phyloP scores from a whole-genome alignment of 2,113 vertebrate genomes.

The Gallinago media region DNA sequence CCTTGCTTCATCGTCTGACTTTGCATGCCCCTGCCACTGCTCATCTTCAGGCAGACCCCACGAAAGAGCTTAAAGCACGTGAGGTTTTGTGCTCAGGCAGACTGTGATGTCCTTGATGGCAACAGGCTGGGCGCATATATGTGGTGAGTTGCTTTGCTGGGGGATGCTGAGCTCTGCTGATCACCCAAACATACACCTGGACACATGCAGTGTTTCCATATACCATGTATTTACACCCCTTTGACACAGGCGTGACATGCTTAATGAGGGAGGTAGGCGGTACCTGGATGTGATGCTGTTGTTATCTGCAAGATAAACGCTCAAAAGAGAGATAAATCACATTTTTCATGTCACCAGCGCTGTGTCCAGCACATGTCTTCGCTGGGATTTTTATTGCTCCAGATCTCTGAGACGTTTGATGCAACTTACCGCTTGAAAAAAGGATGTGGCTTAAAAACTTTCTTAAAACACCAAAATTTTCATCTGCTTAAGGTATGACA shows the following conservation, averaged over 20 bases:
- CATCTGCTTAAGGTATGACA: neutral
- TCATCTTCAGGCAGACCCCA: neutral
- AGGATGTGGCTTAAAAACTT: neutral
- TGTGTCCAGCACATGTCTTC: neutral
- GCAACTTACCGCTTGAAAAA: neutral
- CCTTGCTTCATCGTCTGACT: neutral
- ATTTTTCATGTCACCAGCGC: neutral
- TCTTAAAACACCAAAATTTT: neutral
- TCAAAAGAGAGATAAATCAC: neutral
- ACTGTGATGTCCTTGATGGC: rapidly evolving
- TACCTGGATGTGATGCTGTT: neutral
- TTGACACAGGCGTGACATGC: neutral
- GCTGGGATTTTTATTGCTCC: neutral
- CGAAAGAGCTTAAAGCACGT: rapidly evolving
- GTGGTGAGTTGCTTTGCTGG: neutral
- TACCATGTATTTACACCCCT: neutral
- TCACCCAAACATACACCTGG: neutral
- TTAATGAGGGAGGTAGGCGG: neutral
- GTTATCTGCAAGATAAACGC: neutral
- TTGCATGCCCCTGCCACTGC: neutral
- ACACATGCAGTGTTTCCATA: neutral
- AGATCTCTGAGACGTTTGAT: neutral
- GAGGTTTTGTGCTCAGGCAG: neutral
- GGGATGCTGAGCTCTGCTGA: neutral
- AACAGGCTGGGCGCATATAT: rapidly evolving